A percentile compares a stretch with the other conserved stretches of the same genome.
These are phyloP conservation scores for Meiosimyza platycephala DNA, from an alignment of 2,888 invertebrate genomes.

Conservation along the genomic window DNA sequence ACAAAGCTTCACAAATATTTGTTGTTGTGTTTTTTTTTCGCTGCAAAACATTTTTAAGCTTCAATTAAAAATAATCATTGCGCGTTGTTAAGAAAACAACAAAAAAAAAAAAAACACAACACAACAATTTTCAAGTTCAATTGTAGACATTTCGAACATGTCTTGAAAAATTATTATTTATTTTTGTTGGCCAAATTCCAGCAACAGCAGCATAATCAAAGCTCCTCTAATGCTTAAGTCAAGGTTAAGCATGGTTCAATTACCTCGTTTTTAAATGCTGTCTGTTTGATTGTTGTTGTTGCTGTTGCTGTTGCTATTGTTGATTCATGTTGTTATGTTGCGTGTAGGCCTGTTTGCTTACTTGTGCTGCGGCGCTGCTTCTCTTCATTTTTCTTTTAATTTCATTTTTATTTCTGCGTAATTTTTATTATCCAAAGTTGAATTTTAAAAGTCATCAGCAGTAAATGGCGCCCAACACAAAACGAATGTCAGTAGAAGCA, in stretches of 20 bases:
- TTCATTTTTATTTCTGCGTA: background rate
- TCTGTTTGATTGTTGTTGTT: conserved; percentile 15
- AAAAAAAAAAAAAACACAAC: conserved; percentile 20
- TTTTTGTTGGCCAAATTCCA: background rate
- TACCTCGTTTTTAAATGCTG: conserved; percentile 45
- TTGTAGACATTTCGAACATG: conserved; percentile 11
- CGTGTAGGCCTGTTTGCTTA: background rate
- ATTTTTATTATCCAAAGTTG: background rate
- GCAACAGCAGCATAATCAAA: conserved; percentile 2
- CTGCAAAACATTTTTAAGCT: too few relatives aligned
- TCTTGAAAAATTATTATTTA: conserved; percentile 13
- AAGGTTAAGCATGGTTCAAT: conserved; percentile 58
- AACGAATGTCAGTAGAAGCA: background rate
- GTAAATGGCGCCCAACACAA: conserved; percentile 12
- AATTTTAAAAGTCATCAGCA: conserved; percentile 32
- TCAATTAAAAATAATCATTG: too few relatives aligned
- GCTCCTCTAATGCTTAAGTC: conserved; percentile 47
- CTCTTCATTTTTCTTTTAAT: background rate
- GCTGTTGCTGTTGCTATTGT: conserved; percentile 23
- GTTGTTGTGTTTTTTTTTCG: too few relatives aligned
- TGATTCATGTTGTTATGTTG: conserved; percentile 4
- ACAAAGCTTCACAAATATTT: too few relatives aligned
- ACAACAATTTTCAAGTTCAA: conserved; percentile 14
- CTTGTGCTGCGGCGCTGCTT: background rate
- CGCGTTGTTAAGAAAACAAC: background rate